Conservation (phyloP, 2,888 invertebrate genomes). For the Troglohyphantes excavatus region DNA sequence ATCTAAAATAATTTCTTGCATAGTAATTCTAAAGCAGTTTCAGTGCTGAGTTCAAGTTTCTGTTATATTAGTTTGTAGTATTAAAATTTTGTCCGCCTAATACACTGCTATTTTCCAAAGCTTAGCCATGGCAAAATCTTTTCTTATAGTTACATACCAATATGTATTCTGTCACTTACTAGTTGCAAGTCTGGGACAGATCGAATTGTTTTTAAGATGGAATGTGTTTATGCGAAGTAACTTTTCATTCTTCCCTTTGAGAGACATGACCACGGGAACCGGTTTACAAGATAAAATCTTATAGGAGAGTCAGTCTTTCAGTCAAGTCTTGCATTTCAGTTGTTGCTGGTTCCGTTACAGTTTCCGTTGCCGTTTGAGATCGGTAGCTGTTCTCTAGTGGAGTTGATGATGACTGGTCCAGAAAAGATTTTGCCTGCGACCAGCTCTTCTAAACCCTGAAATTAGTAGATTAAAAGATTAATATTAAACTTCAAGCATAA, state of each 20-base stretch:
- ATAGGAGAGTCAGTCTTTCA: no score
- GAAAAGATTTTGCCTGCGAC: conserved; percentile 87
- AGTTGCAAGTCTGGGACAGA: not conserved
- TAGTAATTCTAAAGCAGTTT: not conserved
- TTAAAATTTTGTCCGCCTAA: not conserved
- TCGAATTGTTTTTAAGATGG: not conserved
- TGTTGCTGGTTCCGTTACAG: not conserved
- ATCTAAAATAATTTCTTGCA: not conserved
- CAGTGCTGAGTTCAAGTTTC: not conserved
- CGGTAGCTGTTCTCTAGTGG: conserved; percentile 39
- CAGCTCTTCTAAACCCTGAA: conserved; percentile 86
- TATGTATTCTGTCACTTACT: not conserved
- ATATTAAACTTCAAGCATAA: no score
- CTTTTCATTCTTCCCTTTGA: not conserved
- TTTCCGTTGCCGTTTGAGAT: conserved; percentile 19
- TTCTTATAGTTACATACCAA: not conserved
- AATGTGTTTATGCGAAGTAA: not conserved
- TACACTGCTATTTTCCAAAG: not conserved
- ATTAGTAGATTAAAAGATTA: not conserved
- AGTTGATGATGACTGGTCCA: conserved; percentile 84
- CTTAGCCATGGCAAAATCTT: not conserved
- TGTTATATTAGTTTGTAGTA: not conserved
- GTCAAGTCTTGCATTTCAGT: not conserved
- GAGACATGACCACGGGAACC: not conserved
- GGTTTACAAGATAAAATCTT: not conserved